Percentiles rank a stretch among this genome's conserved stretches.
Evolutionary conservation across 2,888 invertebrate genomes (phyloP).

Genomic region (Drosophila cracens): DNA sequence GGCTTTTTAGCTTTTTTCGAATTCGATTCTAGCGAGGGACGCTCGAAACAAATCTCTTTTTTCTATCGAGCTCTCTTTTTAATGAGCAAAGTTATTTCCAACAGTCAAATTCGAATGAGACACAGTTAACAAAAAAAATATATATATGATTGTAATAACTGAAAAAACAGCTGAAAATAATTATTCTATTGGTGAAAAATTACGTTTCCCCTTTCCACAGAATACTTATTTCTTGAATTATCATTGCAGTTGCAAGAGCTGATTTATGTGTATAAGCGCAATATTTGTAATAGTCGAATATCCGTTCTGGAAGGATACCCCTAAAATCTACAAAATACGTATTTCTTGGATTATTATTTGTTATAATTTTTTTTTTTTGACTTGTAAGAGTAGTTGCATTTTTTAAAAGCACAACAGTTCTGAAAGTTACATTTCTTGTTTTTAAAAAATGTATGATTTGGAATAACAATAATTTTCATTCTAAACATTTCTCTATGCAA

Average conservation of each 20-base stretch:
- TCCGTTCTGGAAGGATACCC: neutral
- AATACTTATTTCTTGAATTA: neutral
- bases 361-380: neutral
- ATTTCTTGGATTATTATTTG: neutral
- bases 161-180: neutral
- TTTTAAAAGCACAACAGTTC: neutral
- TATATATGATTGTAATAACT: too few species aligned
- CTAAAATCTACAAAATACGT: neutral
- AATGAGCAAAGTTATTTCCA: neutral
- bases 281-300: neutral
- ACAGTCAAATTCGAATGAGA: neutral
- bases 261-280: neutral
- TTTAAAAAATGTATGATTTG: too few species aligned
- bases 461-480: neutral
- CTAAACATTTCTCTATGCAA: neutral
- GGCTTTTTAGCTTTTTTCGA: neutral
- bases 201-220: neutral
- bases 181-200: rapidly evolving
- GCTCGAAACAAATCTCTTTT: neutral
- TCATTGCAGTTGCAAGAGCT: neutral
- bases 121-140: neutral
- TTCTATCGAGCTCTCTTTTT: neutral
- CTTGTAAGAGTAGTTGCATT: neutral
- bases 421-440: neutral
- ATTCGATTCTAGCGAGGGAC: constrained; percentile 33